Base-by-base conservation (phyloP, 2,888 invertebrate genomes). In the Melanostoma mellinum region DNA sequence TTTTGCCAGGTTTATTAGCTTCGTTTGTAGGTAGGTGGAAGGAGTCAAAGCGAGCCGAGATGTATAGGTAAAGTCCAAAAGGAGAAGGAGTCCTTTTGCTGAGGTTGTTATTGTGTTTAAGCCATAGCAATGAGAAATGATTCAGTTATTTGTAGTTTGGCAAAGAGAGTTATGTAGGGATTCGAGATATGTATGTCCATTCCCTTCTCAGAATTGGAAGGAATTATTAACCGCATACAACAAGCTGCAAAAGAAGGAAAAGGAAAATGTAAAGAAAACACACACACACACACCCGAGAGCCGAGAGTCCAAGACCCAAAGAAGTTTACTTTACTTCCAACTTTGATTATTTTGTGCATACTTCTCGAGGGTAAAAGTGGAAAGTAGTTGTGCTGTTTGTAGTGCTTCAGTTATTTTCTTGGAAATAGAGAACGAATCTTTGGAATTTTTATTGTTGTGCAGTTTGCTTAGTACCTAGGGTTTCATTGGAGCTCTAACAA, bases 1-100 rank as follows among this genome's bases (percentile, higher is more conserved):
- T 71, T 58, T 71, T 36, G 38, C 63, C 42, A 52, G 32, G 65
- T 71, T 80, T 80, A 71, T 80, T 80, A 71, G 75, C 69, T 52
- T 63, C 69, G 61, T 67, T 63, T 33, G 20, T 56, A 38, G 20
- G 46, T 3, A 38, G 8, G 0, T 3, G 32, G 4, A 9, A 6
- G 5, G 36, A 8, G 33, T 55, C 20, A 44, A 48, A 33, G 6
- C 4, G n/a, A 10, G 4, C 20, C 20, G 20, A 20, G 42, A 6
- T 20, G 56, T 6, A 33, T 44, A 3, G 20, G n/a, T 8, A 0
- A 6, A 48, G 10, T 76, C 38, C 75, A 56, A 1, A 20, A 63
- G 32, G 48, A 63, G 71, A 38, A 30, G 32, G 56, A 71, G 68
- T 76, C 38, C 61, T 69, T 61, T 76, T 48, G 53, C n/a, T 53